Conservation (phyloP, 2,888 invertebrate genomes). For the Cremastobaeus sp. region DNA sequence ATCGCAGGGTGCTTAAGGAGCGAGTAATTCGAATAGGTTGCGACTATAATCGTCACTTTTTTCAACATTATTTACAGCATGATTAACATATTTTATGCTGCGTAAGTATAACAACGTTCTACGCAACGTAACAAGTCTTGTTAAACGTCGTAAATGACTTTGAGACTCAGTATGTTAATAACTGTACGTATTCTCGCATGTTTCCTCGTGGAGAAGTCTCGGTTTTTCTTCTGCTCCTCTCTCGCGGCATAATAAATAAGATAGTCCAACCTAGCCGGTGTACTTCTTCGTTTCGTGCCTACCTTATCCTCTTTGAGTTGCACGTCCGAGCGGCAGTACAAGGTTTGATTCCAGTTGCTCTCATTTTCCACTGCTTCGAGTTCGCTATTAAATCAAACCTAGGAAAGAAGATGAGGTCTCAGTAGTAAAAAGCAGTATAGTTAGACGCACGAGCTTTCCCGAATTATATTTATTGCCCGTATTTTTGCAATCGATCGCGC, state of each 20-base stretch:
- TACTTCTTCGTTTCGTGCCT: slow-evolving; percentile 56
- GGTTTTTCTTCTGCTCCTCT: slow-evolving; percentile 39
- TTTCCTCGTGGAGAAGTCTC: slow-evolving; percentile 26
- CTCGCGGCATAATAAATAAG: slow-evolving; percentile 67
- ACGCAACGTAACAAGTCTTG: slow-evolving; percentile 51
- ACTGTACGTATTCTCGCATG: slow-evolving; percentile 51
- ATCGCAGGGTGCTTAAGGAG: too few species aligned
- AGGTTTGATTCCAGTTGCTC: slow-evolving; percentile 66
- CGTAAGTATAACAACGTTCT: slow-evolving; percentile 49
- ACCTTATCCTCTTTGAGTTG: slow-evolving; percentile 60
- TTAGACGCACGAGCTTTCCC: too few species aligned
- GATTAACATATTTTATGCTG: slow-evolving; percentile 54
- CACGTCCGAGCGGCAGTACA: slow-evolving; percentile 62
- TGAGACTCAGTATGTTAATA: slow-evolving; percentile 57
- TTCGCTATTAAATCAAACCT: slow-evolving; percentile 68
- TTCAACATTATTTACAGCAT: slow-evolving; percentile 41
- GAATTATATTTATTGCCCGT: too few species aligned
- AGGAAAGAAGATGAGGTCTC: slow-evolving; percentile 60
- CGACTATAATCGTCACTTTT: slow-evolving; percentile 40
- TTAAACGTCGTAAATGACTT: slow-evolving; percentile 58
- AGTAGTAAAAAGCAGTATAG: slow-evolving; percentile 59
- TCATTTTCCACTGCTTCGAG: slow-evolving; percentile 68
- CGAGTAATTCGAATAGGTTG: too few species aligned
- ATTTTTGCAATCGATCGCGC: too few species aligned
- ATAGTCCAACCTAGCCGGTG: slow-evolving; percentile 63